Evolutionary conservation across 1,140 invertebrate species (phyloP), one percentile per base, ranked within the genome.

Genomic region (Zaprionus capensis): DNA sequence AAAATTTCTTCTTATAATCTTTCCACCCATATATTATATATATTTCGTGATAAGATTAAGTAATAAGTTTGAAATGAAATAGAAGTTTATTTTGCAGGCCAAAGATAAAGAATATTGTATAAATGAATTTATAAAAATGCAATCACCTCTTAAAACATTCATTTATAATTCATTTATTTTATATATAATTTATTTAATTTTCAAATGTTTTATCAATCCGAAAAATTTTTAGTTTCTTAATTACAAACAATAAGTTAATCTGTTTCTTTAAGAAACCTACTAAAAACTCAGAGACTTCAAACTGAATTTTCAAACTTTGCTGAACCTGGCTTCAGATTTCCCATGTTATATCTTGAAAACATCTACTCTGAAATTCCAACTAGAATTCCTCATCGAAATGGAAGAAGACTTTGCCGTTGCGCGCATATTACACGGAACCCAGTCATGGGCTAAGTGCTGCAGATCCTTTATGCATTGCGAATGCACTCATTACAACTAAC

Each of bases 401-500:
- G n/a, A 4, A 17, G n/a, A 17, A 17, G 41, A 46, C 9, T 17
- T n/a, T n/a, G n/a, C n/a, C 41, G 41, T 2, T 7, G 4, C 20
- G 20, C 46, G 20, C 11, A 24, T 51, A 12, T 24, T 51, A 24
- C 22, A 51, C 46, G 46, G 38, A 12, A 51, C 64, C 20, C 36
- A 61, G 58, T 61, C 71, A 53, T 34, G 57, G 55, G 55, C 61
- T 61, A 71, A 71, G 61, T 76, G 73, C 73, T 71, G 68, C 36
- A 71, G 68, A 55, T 44, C 55, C 68, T 76, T 65, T 76, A 61
- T 71, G 73, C 73, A 71, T 76, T 71, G 28, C 24, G 59, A 71
- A 71, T 71, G 56, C 68, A 71, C 61, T 71, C 73, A 76, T 76
- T 76, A 76, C 68, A 38, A 62, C 36, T 71, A 76, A 76, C 73